phyloP scores from a whole-genome alignment of 2,113 vertebrate genomes.

The Pterocles burchelli region DNA sequence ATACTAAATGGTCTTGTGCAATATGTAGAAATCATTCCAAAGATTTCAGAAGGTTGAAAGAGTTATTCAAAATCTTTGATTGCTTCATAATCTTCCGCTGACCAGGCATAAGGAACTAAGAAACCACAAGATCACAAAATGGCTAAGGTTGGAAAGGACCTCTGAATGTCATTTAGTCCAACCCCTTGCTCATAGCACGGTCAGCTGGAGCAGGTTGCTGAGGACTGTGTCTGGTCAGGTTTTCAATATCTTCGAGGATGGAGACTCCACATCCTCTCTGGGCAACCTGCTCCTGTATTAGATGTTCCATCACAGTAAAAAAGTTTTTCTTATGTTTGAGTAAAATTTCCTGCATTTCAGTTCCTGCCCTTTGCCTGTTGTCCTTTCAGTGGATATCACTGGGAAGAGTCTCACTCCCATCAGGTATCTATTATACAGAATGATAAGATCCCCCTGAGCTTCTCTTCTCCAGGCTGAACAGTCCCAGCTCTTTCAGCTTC shows the following conservation, averaged over 20 bases:
- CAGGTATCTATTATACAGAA: background rate
- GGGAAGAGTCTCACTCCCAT: background rate
- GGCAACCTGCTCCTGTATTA: background rate
- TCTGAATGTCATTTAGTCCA: background rate
- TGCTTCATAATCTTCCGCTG: background rate
- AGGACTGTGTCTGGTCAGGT: background rate
- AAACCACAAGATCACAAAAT: background rate
- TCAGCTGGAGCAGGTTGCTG: background rate
- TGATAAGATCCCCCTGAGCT: background rate
- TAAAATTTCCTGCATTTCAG: background rate
- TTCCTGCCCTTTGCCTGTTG: background rate
- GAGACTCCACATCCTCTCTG: background rate
- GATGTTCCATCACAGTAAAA: background rate
- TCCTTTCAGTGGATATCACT: background rate
- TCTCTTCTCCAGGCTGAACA: background rate
- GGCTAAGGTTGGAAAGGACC: background rate
- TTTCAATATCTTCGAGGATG: background rate
- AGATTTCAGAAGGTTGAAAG: background rate
- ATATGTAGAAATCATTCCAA: background rate
- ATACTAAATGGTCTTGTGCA: background rate
- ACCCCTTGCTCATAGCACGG: fast-evolving
- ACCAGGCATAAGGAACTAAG: background rate
- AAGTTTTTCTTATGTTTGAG: background rate
- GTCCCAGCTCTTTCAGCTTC: background rate
- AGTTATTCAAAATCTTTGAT: background rate